phyloP scores from a whole-genome alignment of 2,888 invertebrate genomes.

The Chrysomela aeneicollis region DNA sequence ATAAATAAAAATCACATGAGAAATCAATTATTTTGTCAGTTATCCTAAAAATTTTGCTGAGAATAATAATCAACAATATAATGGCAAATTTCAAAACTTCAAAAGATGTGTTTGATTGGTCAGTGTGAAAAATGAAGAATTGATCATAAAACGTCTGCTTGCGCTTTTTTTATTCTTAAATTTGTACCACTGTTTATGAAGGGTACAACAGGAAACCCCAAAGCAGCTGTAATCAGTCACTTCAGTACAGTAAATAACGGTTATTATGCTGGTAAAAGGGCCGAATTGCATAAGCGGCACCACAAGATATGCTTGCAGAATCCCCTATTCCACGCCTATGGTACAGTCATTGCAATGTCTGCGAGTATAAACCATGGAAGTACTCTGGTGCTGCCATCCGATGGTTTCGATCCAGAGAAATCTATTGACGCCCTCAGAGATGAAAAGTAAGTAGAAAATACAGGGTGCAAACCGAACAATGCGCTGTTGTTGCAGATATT shows the following conservation, averaged over 20 bases:
- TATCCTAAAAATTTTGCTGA: no score
- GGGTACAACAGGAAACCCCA: constrained; percentile 71
- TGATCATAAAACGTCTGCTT: no score
- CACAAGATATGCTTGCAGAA: constrained; percentile 71
- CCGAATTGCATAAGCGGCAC: constrained; percentile 61
- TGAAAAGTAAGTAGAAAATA: constrained; percentile 71
- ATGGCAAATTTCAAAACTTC: no score
- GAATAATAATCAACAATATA: no score
- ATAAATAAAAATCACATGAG: no score
- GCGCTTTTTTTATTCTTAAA: no score
- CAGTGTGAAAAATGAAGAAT: no score
- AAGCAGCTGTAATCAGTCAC: constrained; percentile 78
- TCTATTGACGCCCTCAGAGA: constrained; percentile 70
- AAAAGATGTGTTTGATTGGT: no score
- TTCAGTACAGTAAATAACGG: constrained; percentile 80
- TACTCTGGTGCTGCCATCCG: constrained; percentile 69
- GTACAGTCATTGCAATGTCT: constrained; percentile 71
- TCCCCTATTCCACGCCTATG: constrained; percentile 86
- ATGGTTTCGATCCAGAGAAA: constrained; percentile 68
- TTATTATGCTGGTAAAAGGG: constrained; percentile 67
- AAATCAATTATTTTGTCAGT: no score
- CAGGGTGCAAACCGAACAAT: no score
- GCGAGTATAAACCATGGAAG: constrained; percentile 68
- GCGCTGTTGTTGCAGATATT: no score
- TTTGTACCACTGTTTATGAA: no score